A percentile compares a stretch with the other conserved stretches of the same genome.
Conservation (phyloP, 1,140 invertebrate species). For the Thalassaphorura encarpata region DNA sequence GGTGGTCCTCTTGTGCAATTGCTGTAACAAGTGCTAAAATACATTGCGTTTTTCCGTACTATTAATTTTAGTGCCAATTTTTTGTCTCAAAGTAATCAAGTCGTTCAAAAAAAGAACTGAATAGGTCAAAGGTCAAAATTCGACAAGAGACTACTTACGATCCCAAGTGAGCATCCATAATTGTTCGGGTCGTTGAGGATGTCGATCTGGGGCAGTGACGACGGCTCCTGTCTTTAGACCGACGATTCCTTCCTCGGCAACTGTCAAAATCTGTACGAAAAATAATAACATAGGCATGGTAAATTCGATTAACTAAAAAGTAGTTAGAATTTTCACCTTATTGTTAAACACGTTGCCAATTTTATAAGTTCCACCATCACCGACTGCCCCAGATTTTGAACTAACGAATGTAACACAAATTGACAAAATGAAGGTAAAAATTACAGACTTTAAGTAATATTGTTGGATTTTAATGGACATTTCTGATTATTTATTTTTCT, state of each 20-base stretch:
- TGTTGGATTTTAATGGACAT: too few relatives aligned
- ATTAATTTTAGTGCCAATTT: too few relatives aligned
- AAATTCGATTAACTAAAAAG: not conserved
- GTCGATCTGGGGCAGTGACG: not conserved
- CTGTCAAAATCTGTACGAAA: conserved; percentile 1
- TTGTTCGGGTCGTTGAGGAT: not conserved
- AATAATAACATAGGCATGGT: too few relatives aligned
- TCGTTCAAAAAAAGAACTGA: not conserved
- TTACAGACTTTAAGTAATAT: too few relatives aligned
- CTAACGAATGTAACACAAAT: too few relatives aligned
- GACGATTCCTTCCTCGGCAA: not conserved
- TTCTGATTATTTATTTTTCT: too few relatives aligned
- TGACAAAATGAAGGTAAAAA: too few relatives aligned
- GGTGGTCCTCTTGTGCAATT: too few relatives aligned
- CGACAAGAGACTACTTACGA: conserved; percentile 1
- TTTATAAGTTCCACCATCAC: conserved; percentile 4
- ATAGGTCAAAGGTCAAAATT: not conserved
- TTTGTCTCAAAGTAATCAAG: too few relatives aligned
- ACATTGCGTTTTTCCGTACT: too few relatives aligned
- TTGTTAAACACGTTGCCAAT: not conserved
- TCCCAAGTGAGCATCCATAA: conserved; percentile 5
- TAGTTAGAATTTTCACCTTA: not conserved
- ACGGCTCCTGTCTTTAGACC: not conserved
- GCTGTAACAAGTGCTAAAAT: too few relatives aligned
- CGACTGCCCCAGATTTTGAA: too few relatives aligned